phyloP scores from a whole-genome alignment of 2,888 invertebrate genomes.

The Slavum lentiscoides region DNA sequence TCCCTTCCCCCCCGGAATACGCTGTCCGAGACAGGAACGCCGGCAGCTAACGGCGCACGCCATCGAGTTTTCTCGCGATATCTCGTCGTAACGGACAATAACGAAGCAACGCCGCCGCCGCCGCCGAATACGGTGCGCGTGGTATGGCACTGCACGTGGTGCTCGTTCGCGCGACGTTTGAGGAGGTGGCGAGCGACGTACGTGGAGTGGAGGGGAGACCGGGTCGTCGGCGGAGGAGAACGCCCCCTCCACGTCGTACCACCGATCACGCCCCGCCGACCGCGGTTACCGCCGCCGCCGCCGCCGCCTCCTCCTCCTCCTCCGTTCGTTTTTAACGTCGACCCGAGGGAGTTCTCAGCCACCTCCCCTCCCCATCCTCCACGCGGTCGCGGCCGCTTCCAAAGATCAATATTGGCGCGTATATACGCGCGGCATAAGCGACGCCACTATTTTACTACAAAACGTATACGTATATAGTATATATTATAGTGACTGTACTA shows the following conservation, averaged over 20 bases:
- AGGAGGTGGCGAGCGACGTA: background rate
- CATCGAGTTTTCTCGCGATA: too few species aligned
- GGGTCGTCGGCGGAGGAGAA: background rate
- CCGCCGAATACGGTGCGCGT: too few species aligned
- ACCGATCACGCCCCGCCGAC: background rate
- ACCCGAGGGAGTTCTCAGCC: slow-evolving; percentile 31
- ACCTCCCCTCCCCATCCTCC: background rate
- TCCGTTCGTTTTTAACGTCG: slow-evolving; percentile 38
- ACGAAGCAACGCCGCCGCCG: too few species aligned
- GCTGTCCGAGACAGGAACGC: too few species aligned
- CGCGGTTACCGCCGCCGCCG: background rate
- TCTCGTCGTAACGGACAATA: background rate
- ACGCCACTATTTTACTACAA: slow-evolving; percentile 3
- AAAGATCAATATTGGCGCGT: slow-evolving; percentile 44
- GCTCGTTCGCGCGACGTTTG: background rate
- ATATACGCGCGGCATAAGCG: background rate
- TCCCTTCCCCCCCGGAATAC: too few species aligned
- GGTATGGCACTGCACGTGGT: too few species aligned
- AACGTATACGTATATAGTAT: background rate
- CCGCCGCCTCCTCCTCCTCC: background rate
- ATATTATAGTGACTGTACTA: slow-evolving; percentile 8
- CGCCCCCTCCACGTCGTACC: too few species aligned
- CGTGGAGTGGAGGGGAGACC: background rate
- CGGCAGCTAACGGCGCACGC: too few species aligned
- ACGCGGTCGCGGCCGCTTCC: slow-evolving; percentile 7